Evolutionary conservation across 2,797 vertebrate species (phyloP).

Genomic region (Pseudotriccus pelzelni): DNA sequence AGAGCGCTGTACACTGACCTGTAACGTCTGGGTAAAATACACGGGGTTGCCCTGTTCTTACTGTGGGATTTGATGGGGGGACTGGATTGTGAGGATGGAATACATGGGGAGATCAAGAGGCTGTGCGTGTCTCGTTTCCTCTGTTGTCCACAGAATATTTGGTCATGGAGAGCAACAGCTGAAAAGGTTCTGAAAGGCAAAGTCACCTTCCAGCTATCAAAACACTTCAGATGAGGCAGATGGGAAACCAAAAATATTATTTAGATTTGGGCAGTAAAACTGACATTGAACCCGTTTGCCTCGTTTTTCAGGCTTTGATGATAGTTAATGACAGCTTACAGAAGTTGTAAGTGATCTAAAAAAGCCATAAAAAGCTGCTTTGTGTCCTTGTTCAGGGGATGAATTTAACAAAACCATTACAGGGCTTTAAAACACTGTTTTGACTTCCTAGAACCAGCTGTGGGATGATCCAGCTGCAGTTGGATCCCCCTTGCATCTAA

Average conservation of each 20-base stretch:
- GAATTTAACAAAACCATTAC: slow-evolving; percentile 47
- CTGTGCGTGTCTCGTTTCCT: neutral
- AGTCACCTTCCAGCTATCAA: slow-evolving; percentile 55
- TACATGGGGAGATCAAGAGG: fast-evolving
- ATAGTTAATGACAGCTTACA: slow-evolving; percentile 57
- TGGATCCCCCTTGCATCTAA: slow-evolving; percentile 31
- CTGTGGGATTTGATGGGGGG: neutral
- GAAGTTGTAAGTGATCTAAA: slow-evolving; percentile 56
- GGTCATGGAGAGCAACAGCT: neutral
- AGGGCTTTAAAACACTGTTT: slow-evolving; percentile 45
- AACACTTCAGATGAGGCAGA: slow-evolving; percentile 50
- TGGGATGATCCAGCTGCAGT: slow-evolving; percentile 32
- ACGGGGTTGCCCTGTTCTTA: neutral
- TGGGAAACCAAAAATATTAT: slow-evolving; percentile 58
- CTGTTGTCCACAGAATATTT: neutral
- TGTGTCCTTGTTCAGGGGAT: slow-evolving; percentile 43
- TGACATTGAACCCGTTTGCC: slow-evolving; percentile 55
- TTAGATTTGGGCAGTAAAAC: slow-evolving; percentile 65
- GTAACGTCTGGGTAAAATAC: neutral
- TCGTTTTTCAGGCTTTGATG: slow-evolving; percentile 49
- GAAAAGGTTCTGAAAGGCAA: slow-evolving; percentile 44
- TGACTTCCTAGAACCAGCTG: slow-evolving; percentile 42
- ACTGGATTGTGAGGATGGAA: neutral
- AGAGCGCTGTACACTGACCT: fast-evolving
- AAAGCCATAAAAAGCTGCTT: slow-evolving; percentile 57